Base-by-base conservation (phyloP, 2,797 vertebrate species). In the Bucorvus abyssinicus region DNA sequence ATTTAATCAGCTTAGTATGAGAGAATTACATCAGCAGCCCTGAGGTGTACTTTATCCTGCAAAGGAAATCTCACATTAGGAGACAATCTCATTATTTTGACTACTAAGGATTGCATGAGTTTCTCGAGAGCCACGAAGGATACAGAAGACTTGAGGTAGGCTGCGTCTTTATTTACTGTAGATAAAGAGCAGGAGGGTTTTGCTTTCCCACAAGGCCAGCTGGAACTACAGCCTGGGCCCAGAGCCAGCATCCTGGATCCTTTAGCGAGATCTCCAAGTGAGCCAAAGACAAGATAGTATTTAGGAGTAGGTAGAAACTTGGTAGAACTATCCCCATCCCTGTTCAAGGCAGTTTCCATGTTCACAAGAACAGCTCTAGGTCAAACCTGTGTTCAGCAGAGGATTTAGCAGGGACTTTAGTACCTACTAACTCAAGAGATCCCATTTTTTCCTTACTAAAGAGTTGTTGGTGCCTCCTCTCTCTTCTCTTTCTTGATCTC, bases 1-100 rank as follows among this genome's bases (percentile, higher is more conserved):
- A 84, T 89, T 97, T 98, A 97, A 98, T 98, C 97, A 96, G 96
- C 95, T 98, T 97, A 98, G 82, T 45, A 76, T 21, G 86, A 92
- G 92, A 93, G 95, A 98, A 97, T 97, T 95, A 96, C 97, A 97
- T 93, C 95, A 96, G 96, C 95, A 92, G 94, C 95, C 90, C 94
- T 76, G 86, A 97, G 96, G 97, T 97, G 91, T 69, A 86, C 77
- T 95, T 89, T 88, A 93, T 91, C 27, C 73, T 69, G 71, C 73
- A 87, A 95, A 96, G 93, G 93, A 95, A 96, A 96, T 95, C 94
- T 96, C 94, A 90, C 91, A 69, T 94, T 84, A 94, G 90, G 85
- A 95, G 81, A 77, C 93, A 96, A 94, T 97, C 36, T 70, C 93
- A 90, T 96, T 97, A 97, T 96, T 97, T 90, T 96, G 89, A 83